Percentiles rank a stretch among this genome's conserved stretches.
These are phyloP conservation scores for Sebastes trivittatus DNA, from an alignment of 2,797 vertebrate genomes.

Conservation along the genomic window DNA sequence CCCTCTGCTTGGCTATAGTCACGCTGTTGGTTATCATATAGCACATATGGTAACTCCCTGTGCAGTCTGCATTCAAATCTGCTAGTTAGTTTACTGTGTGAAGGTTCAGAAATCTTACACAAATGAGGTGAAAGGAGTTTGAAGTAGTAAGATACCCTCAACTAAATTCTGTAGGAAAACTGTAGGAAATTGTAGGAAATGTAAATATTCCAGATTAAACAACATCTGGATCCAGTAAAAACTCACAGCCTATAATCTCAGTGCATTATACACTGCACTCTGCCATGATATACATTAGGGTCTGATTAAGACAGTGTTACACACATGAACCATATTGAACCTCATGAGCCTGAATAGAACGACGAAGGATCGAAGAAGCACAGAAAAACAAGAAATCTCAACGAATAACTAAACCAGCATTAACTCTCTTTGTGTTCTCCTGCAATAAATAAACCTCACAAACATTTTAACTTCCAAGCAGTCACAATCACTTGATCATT, in stretches of 20 bases:
- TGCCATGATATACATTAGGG: neutral
- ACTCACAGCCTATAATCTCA: slow-evolving; percentile 14
- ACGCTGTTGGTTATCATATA: slow-evolving; percentile 13
- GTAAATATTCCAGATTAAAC: slow-evolving; percentile 1
- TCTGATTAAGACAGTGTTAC: neutral
- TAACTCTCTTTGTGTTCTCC: slow-evolving; percentile 13
- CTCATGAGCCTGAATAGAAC: slow-evolving; percentile 14
- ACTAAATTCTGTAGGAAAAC: neutral
- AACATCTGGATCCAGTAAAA: slow-evolving; percentile 11
- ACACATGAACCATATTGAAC: slow-evolving; percentile 6
- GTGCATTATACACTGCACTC: neutral
- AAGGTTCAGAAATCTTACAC: neutral
- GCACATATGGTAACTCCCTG: slow-evolving; percentile 2
- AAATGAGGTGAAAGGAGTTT: neutral
- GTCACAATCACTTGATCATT: neutral
- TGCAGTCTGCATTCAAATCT: neutral
- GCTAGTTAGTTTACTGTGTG: neutral
- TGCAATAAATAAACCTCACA: slow-evolving; percentile 44
- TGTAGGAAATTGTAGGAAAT: neutral
- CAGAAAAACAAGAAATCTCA: slow-evolving; percentile 21
- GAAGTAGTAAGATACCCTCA: neutral
- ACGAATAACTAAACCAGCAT: slow-evolving; percentile 50
- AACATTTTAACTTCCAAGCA: neutral
- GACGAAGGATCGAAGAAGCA: slow-evolving; percentile 20
- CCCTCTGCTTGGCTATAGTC: slow-evolving; percentile 38